These are phyloP conservation scores for Pyrrhia umbra DNA, from an alignment of 2,888 invertebrate genomes.

Conservation along the genomic window DNA sequence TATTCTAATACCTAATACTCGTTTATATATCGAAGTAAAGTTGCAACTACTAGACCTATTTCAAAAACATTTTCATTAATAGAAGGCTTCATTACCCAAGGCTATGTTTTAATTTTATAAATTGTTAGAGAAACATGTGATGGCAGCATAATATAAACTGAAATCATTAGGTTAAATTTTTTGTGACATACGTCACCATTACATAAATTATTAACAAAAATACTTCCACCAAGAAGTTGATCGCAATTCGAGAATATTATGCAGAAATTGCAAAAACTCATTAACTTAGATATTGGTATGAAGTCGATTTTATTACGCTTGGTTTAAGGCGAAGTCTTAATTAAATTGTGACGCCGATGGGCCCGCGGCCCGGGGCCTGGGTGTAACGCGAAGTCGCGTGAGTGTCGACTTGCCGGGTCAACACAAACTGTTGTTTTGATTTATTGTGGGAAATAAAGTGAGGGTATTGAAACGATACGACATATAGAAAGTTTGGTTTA, in stretches of 20 bases:
- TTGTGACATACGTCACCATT: neutral
- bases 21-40: too few species aligned
- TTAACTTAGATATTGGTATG: constrained; percentile 32
- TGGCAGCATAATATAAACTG: too few species aligned
- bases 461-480: neutral
- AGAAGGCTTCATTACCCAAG: too few species aligned
- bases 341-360: constrained; percentile 51
- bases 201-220: constrained; percentile 10
- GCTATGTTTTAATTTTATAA: too few species aligned
- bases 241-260: constrained; percentile 23
- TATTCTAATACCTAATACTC: too few species aligned
- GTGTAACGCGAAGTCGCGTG: constrained; percentile 20
- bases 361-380: neutral
- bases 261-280: constrained; percentile 53
- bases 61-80: too few species aligned
- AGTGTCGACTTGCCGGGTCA: neutral
- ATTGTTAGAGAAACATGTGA: too few species aligned
- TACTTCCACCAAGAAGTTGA: constrained; percentile 13
- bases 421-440: constrained; percentile 21
- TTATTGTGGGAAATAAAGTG: constrained; percentile 5
- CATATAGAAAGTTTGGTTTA: neutral
- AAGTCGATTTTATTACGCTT: constrained; percentile 48
- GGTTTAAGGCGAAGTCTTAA: constrained; percentile 75
- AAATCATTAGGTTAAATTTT: too few species aligned
- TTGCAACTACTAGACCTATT: too few species aligned